phyloP scores from a whole-genome alignment of 2,888 invertebrate species.

The Microctonus hyperodae region DNA sequence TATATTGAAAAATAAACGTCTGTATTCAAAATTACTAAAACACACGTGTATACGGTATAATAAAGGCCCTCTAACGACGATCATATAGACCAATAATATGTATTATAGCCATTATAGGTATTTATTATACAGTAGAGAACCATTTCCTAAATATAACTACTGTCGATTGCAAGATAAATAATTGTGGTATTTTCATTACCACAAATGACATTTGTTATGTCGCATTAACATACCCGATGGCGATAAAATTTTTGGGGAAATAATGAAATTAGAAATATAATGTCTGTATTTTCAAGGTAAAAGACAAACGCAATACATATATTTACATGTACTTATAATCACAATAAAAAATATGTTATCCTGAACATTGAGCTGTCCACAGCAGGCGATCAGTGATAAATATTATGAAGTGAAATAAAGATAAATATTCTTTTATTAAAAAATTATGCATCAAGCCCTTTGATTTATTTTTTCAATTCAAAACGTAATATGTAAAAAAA shows the following conservation, averaged over 20 bases:
- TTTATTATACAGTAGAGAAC: neutral
- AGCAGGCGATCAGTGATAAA: neutral
- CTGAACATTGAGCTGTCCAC: neutral
- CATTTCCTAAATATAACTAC: neutral
- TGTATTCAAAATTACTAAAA: constrained; percentile 10
- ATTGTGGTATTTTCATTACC: neutral
- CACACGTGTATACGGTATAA: too few species aligned
- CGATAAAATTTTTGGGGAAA: neutral
- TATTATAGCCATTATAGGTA: too few species aligned
- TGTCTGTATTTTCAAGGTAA: neutral
- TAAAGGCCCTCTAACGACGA: too few species aligned
- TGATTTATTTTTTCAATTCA: too few species aligned
- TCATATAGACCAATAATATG: neutral
- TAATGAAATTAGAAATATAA: neutral
- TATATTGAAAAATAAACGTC: neutral
- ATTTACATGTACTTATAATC: neutral
- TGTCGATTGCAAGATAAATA: neutral
- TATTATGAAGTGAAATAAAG: neutral
- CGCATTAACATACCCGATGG: neutral
- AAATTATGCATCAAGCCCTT: too few species aligned
- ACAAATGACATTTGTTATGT: neutral
- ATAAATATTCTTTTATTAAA: neutral
- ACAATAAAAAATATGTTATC: neutral
- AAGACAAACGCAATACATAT: neutral
- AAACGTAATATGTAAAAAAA: neutral